Evolutionary conservation across 1,140 invertebrate genomes (phyloP), one percentile per base, ranked within the genome.

Genomic region (Lycorma delicatula): DNA sequence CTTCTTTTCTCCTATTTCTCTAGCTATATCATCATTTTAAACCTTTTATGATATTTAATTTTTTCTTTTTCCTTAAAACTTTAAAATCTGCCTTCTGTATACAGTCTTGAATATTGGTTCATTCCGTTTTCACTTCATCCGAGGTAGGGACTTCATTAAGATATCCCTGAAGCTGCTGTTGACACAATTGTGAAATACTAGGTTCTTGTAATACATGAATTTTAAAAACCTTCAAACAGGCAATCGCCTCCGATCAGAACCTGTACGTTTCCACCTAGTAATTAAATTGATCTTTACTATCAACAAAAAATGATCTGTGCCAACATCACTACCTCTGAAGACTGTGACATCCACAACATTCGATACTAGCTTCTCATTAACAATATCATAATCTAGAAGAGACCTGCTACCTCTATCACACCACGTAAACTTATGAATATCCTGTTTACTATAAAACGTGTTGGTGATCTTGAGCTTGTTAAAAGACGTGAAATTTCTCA

Each of bases 191-290:
- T 41, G n/a, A 16, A 16, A 41, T 41, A 41, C 36, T 11, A 20
- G n/a, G n/a, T 16, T 41, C 36, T 41, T 41, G 36, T 41, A 41
- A 41, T 16, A 41, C n/a, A 41, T 41, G n/a, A 41, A 41, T 41
- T 20, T 41, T 41, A 20, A 41, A 41, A 20, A 41, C 36, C 20
- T 41, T n/a, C n/a, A n/a, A n/a, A n/a, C n/a, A n/a, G n/a, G n/a
- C n/a, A n/a, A n/a, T n/a, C n/a, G n/a, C n/a, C 36, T 16, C 36
- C 20, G 5, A 16, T 41, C 36, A 16, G 36, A 41, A 41, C 20
- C 20, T 41, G 36, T 13, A 41, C 36, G 20, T 13, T 41, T 41
- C 36, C 20, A 13, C 36, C n/a, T 41, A 16, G n/a, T 41, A 16
- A 20, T 16, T 13, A 20, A 41, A 16, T 20, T 16, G 20, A 13